A percentile compares a stretch with the other conserved stretches of the same genome.
These are phyloP conservation scores for Baccha elongata DNA, from an alignment of 2,888 invertebrate genomes.

Conservation along the genomic window DNA sequence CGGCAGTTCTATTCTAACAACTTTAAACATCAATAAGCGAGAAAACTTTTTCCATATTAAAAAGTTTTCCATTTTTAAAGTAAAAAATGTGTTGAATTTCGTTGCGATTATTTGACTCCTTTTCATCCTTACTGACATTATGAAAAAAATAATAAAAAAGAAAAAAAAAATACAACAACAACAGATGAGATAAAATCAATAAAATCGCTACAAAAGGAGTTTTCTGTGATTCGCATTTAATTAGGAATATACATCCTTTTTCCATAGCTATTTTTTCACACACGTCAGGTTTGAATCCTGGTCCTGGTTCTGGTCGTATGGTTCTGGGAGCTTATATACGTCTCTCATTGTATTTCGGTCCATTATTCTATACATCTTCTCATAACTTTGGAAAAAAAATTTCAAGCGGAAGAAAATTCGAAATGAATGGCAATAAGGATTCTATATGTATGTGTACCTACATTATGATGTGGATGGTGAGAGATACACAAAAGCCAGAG, in stretches of 20 bases:
- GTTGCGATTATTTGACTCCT: slow-evolving; percentile 32
- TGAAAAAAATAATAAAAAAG: background rate
- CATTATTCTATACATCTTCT: slow-evolving; percentile 28
- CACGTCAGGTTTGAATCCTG: background rate
- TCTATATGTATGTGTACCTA: background rate
- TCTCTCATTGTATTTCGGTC: background rate
- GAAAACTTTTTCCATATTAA: background rate
- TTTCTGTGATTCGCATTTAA: slow-evolving; percentile 57
- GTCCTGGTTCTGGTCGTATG: background rate
- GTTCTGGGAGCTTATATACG: slow-evolving; percentile 4
- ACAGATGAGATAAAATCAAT: slow-evolving; percentile 24
- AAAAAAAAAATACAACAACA: background rate
- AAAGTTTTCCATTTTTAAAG: slow-evolving; percentile 15
- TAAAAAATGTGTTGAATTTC: slow-evolving; percentile 38
- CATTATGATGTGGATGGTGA: slow-evolving; percentile 16
- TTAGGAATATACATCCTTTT: slow-evolving; percentile 61
- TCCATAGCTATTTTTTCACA: background rate
- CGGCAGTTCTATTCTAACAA: slow-evolving; percentile 35
- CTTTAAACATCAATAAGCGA: slow-evolving; percentile 58
- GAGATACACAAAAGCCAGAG: slow-evolving; percentile 32
- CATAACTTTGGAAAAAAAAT: slow-evolving; percentile 25
- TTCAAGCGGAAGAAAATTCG: slow-evolving; percentile 35
- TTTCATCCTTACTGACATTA: background rate
- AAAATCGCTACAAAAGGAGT: slow-evolving; percentile 12
- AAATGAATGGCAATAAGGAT: slow-evolving; percentile 1